phyloP scores from a whole-genome alignment of 2,888 invertebrate species.

The Pseudeuparius sepicola region DNA sequence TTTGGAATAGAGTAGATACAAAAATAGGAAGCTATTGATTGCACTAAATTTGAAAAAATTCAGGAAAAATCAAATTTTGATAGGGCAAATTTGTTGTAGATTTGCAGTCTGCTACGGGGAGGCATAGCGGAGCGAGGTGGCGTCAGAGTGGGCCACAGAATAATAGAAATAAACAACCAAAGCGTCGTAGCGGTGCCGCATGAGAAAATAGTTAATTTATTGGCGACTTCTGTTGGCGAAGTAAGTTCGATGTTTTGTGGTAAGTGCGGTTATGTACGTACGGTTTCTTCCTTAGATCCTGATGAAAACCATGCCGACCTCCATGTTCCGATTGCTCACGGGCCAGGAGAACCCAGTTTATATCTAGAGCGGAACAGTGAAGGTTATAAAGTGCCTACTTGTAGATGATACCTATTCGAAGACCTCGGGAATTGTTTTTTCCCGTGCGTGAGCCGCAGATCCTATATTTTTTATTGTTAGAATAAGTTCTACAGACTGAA shows the following conservation, averaged over 20 bases:
- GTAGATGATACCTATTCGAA: slow-evolving; percentile 40
- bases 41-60: no score
- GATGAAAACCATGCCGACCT: slow-evolving; percentile 99
- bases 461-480: slow-evolving; percentile 38
- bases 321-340: slow-evolving; percentile 97
- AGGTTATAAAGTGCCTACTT: slow-evolving; percentile 54
- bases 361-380: slow-evolving; percentile 57
- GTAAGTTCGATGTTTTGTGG: slow-evolving; percentile 43
- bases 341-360: slow-evolving; percentile 99
- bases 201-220: slow-evolving; percentile 97
- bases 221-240: slow-evolving; percentile 99
- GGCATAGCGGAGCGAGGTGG: slow-evolving; percentile 99
- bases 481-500: slow-evolving; percentile 40
- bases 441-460: slow-evolving; percentile 39
- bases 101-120: slow-evolving; percentile 94
- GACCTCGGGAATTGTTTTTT: slow-evolving; percentile 36
- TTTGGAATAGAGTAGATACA: no score
- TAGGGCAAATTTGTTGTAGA: slow-evolving; percentile 47
- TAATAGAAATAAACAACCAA: slow-evolving; percentile 99
- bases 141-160: slow-evolving; percentile 96
- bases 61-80: no score
- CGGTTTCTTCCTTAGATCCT: slow-evolving; percentile 60
- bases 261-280: background rate
- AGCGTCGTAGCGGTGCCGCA: slow-evolving; percentile 99
- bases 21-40: no score